Evolutionary conservation across 2,797 vertebrate genomes (phyloP).

Genomic region (Sebastes steindachneri): DNA sequence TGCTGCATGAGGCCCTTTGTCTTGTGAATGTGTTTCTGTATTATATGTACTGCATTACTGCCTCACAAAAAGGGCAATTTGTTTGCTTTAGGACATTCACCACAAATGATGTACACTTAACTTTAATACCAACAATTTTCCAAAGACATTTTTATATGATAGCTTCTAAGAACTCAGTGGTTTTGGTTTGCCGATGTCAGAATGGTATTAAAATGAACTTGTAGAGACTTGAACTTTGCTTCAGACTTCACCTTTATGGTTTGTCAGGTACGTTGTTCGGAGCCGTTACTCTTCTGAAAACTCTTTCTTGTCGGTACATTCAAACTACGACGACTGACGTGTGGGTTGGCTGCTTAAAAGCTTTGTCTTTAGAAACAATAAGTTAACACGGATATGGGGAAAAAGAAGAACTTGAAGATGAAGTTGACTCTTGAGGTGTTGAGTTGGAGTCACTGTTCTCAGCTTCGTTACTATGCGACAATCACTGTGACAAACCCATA

Average conservation of each 20-base stretch:
- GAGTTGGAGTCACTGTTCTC: not conserved
- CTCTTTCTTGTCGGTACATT: not conserved
- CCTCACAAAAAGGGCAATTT: not conserved
- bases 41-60: not conserved
- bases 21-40: not conserved
- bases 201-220: not conserved
- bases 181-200: not conserved
- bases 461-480: not conserved
- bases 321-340: not conserved
- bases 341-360: not conserved
- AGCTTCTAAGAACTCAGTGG: not conserved
- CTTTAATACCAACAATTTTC: not conserved
- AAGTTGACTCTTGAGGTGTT: not conserved
- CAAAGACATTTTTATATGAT: not conserved
- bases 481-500: not conserved
- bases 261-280: not conserved
- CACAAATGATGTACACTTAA: not conserved
- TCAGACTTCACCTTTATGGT: not conserved
- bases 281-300: not conserved
- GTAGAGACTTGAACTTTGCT: constrained; percentile 9
- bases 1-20: not conserved
- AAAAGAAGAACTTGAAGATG: not conserved
- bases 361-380: not conserved
- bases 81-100: not conserved
- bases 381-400: not conserved